phyloP scores from a whole-genome alignment of 2,888 invertebrate genomes.

The Peribatodes rhomboidaria region DNA sequence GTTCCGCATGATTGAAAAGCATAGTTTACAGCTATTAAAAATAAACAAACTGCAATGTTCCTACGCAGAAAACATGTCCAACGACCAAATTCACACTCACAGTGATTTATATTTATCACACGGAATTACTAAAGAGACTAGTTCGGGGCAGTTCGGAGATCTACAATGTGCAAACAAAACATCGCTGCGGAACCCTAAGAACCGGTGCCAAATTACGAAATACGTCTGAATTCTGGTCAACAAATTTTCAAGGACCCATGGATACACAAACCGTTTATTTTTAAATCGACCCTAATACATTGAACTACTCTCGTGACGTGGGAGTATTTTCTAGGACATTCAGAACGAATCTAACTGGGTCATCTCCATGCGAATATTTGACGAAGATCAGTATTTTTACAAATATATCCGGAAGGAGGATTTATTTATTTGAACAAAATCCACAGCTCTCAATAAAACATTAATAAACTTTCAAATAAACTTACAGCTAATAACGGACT shows the following conservation, averaged over 20 bases:
- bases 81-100: too few species aligned
- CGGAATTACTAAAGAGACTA: too few species aligned
- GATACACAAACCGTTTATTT: slow-evolving; percentile 32
- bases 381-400: background rate
- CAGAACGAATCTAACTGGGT: slow-evolving; percentile 9
- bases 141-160: background rate
- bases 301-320: slow-evolving; percentile 9
- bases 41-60: too few species aligned
- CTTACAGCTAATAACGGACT: too few species aligned
- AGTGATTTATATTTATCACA: too few species aligned
- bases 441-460: too few species aligned
- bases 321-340: slow-evolving; percentile 1
- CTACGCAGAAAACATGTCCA: too few species aligned
- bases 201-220: slow-evolving; percentile 32
- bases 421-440: too few species aligned
- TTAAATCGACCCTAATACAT: slow-evolving; percentile 25
- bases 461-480: too few species aligned
- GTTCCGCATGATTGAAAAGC: slow-evolving; percentile 2
- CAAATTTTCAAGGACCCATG: slow-evolving; percentile 29
- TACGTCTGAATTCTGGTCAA: slow-evolving; percentile 24
- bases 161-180: slow-evolving; percentile 9
- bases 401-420: background rate
- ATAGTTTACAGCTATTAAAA: too few species aligned
- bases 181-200: slow-evolving; percentile 29
- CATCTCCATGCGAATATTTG: slow-evolving; percentile 6